Evolutionary conservation across 1,140 invertebrate species (phyloP), one percentile per base, ranked within the genome.

Genomic region (Dreissena rostriformis): DNA sequence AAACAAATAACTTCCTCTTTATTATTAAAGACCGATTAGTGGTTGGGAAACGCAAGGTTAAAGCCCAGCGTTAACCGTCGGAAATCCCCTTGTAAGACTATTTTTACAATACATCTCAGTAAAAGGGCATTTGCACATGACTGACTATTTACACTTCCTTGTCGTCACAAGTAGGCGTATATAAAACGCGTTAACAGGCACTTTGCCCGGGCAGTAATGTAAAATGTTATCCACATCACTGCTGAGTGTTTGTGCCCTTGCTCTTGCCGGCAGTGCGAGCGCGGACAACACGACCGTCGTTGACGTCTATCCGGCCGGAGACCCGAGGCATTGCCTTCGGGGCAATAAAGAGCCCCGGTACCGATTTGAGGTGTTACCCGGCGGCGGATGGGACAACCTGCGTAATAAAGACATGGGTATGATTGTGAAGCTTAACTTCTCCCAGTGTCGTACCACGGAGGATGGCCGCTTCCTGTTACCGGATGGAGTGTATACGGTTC

Each of bases 311-410:
- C 75, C 75, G 0, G 7, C 49, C n/a, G 78, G 78, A 49, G 78
- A 81, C 29, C 78, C 78, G 24, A 28, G 78, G 66, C 52, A 49
- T 26, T 81, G 78, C 24, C 10, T 19, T 8, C 17, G 22, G 17
- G 22, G 19, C 15, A 63, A n/a, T 52, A 61, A 19, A 12, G 39
- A 39, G 8, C 57, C 57, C 2, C 17, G 22, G 57, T 61, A 61
- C 67, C 67, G 72, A 11, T 85, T 88, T 68, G 89, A 89, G 26
- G 87, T 87, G 24, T 61, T 91, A 15, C 90, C 90, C 0, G 88
- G 88, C 14, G 73, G 53, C n/a, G 90, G 90, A 39, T 91, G 87
- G 86, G 90, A 91, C 75, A 90, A 90, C 65, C 73, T 91, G 8
- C 55, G 82, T 14, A 91, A 91, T 66, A 75, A 86, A 75, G 85